Conservation (phyloP, 2,797 vertebrate species). For the Streptopelia turtur region DNA sequence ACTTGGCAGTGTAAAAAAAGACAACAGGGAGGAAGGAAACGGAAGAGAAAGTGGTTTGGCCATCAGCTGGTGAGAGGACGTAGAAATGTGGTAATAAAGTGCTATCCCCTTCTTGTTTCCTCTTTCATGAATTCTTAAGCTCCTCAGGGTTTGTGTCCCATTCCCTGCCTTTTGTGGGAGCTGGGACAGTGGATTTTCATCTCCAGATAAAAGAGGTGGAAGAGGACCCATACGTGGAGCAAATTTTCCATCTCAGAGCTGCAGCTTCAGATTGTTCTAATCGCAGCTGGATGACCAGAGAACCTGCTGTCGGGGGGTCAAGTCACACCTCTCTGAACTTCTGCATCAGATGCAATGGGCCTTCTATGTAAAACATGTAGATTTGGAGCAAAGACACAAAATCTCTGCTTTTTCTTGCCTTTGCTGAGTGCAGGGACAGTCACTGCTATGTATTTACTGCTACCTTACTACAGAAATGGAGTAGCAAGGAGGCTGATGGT, state of each 20-base stretch:
- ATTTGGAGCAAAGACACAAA: not conserved
- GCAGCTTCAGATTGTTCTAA: not conserved
- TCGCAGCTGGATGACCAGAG: not conserved
- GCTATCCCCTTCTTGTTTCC: not conserved
- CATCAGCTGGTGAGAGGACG: not conserved
- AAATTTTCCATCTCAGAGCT: not conserved
- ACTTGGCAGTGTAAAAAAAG: not conserved
- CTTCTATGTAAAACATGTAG: not conserved
- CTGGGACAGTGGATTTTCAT: not conserved
- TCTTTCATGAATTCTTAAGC: not conserved
- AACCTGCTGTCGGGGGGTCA: not conserved
- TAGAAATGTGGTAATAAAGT: not conserved
- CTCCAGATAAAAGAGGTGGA: not conserved
- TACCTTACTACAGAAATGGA: not conserved
- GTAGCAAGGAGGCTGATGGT: not conserved
- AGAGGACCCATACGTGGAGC: not conserved
- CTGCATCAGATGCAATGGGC: not conserved
- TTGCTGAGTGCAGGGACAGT: not conserved
- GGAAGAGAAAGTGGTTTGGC: constrained; percentile 38
- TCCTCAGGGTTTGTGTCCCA: not conserved
- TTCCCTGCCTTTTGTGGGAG: not conserved
- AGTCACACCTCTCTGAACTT: not conserved
- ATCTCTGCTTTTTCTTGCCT: not conserved
- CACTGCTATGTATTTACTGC: not conserved
- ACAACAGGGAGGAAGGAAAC: not conserved